Base-by-base conservation (phyloP, 2,113 vertebrate genomes). In the Chinchilla lanigera region DNA sequence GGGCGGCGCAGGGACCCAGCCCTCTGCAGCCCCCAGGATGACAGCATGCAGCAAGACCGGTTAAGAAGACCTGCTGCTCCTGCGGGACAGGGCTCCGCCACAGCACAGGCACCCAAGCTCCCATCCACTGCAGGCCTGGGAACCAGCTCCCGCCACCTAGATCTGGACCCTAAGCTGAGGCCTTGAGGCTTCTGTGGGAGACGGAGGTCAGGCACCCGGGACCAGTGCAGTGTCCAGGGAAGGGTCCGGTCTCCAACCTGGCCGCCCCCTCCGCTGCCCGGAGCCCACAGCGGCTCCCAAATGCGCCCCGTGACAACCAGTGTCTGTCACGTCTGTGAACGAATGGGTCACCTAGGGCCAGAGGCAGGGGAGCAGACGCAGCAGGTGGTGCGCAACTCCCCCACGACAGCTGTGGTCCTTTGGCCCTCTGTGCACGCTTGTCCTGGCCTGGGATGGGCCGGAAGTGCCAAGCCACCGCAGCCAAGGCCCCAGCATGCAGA, bases 21-120 rank as follows among this genome's bases (percentile, higher is more conserved):
- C 61, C 17, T 0, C 38, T 71, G 10, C 65, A 0, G 19, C 87
- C 71, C 61, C 35, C 82, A 65, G 71, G 54, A 80, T 26, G 87
- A 60, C 13, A 24, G 33, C 85, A 2, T 58, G 24, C 0, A 44
- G 75, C 54, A 44, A 47, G 56, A 30, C 54, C 8, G 17, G 69
- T 61, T 11, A 10, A 50, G 89, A 86, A 95, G 95, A 60, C 3
- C 26, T 84, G 69, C 13, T 11, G 50, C 54, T 80, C 17, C 0
- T 12, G 50, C 63, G 26, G 41, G 50, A 85, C 6, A 89, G 84
- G 61, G 54, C 52, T 20, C 0, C 3, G 5, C 69, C 38, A 14
- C 20, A 30, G 78, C 1, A 0, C n/a, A 78, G 1, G 7, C 24
- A 0, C 30, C 0, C 4, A 14, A 1, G 10, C 13, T 11, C 33